Evolutionary conservation across 2,113 vertebrate genomes (phyloP).

Genomic region (Lampris megalopsis): DNA sequence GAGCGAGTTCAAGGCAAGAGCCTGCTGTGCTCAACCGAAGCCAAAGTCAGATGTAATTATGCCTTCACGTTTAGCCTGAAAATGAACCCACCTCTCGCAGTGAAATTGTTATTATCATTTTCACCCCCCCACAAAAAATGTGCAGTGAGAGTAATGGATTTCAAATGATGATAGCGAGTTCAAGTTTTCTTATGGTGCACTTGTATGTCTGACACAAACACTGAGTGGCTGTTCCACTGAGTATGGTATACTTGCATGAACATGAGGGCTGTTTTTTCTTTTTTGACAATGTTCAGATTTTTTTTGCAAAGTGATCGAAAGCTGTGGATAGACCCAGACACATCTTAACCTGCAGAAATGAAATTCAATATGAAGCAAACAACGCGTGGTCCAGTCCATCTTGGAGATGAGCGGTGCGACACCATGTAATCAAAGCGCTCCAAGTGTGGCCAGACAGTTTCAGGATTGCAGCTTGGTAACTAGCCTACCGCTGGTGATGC

Average conservation of each 20-base stretch:
- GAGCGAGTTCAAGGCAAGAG: background rate
- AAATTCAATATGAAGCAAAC: background rate
- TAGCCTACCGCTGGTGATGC: constrained; percentile 16
- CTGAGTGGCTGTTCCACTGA: background rate
- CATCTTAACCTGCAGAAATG: constrained; percentile 16
- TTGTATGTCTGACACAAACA: constrained; percentile 4
- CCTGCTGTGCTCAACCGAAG: background rate
- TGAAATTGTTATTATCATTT: constrained; percentile 20
- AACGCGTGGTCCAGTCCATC: background rate
- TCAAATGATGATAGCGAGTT: constrained; percentile 4
- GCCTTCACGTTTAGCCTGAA: constrained; percentile 30
- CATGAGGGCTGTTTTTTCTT: background rate
- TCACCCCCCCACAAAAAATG: background rate
- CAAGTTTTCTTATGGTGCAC: constrained; percentile 11
- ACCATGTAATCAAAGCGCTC: constrained; percentile 14
- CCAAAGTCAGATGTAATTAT: constrained; percentile 14
- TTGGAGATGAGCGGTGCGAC: background rate
- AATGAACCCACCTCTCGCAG: background rate
- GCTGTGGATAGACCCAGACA: background rate
- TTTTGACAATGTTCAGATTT: background rate
- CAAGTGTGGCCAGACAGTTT: constrained; percentile 29
- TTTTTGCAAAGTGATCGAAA: background rate
- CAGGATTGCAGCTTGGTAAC: constrained; percentile 12
- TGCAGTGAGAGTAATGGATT: constrained; percentile 20
- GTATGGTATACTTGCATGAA: too few species aligned